Percentiles rank a stretch among this genome's conserved stretches.
These are phyloP conservation scores for Orgyia antiqua DNA, from an alignment of 2,888 invertebrate species.

Conservation along the genomic window DNA sequence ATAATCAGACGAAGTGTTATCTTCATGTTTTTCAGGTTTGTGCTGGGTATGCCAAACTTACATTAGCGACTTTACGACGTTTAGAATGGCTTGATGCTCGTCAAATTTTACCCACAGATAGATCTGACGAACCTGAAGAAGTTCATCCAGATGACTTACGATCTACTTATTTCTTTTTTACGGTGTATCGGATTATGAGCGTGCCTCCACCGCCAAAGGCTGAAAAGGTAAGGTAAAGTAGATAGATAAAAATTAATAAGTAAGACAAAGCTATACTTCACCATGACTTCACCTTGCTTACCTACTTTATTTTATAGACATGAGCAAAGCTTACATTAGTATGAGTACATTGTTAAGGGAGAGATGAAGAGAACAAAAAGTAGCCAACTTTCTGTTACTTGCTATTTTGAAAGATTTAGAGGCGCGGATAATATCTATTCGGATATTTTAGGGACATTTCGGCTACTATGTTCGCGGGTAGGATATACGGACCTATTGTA, in stretches of 20 bases:
- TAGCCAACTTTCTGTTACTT: too few relatives aligned
- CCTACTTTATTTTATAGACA: too few relatives aligned
- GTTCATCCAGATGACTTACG: conserved; percentile 55
- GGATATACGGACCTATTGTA: too few relatives aligned
- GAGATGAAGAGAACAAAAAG: too few relatives aligned
- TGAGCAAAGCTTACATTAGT: too few relatives aligned
- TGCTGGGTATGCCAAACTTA: conserved; percentile 60
- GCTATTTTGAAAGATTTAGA: too few relatives aligned
- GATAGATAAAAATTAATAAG: neutral
- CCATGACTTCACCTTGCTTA: neutral
- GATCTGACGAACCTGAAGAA: conserved; percentile 34
- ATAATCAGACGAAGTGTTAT: too few relatives aligned
- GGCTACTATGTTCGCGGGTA: too few relatives aligned
- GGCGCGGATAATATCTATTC: too few relatives aligned
- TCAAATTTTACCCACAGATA: conserved; percentile 53
- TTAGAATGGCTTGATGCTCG: conserved; percentile 73
- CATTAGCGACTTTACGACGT: conserved; percentile 49
- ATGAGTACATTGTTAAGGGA: too few relatives aligned
- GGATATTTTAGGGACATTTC: too few relatives aligned
- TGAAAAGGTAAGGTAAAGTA: conserved; percentile 58
- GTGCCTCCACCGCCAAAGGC: conserved; percentile 71
- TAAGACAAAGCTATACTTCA: neutral
- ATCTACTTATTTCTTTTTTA: conserved; percentile 63
- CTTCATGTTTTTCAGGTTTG: conserved; percentile 65
- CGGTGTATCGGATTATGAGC: conserved; percentile 70